These are phyloP conservation scores for Chondrosia reniformis DNA, from an alignment of 37 sponge, comb jelly and placozoan genomes.

Conservation along the genomic window DNA sequence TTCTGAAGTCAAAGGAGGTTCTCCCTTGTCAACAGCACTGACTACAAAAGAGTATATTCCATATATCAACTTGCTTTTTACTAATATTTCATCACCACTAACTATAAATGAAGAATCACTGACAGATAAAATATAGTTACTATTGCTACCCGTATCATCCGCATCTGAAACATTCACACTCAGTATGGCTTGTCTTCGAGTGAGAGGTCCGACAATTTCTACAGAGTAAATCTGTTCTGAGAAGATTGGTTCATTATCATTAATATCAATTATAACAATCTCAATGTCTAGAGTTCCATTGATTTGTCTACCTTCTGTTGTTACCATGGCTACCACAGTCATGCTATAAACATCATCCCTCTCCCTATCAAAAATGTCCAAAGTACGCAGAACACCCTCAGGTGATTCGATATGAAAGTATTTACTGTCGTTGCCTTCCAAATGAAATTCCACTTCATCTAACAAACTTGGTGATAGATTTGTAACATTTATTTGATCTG, in stretches of 20 bases:
- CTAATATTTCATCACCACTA: not conserved
- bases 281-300: conserved; percentile 26
- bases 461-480: not conserved
- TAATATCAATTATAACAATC: conserved; percentile 20
- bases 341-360: not conserved
- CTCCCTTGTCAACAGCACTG: too few species aligned
- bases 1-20: too few species aligned
- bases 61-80: not conserved
- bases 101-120: not conserved
- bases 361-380: conserved; percentile 40
- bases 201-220: not conserved
- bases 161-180: conserved; percentile 32
- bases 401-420: conserved; percentile 22
- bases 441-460: not conserved
- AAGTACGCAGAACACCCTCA: conserved; percentile 8
- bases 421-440: not conserved
- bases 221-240: not conserved
- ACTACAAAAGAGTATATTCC: conserved; percentile 13
- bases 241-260: conserved; percentile 48
- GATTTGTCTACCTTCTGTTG: too few species aligned
- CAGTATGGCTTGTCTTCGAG: not conserved
- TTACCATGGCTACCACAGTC: conserved; percentile 12
- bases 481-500: not conserved
- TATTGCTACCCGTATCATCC: conserved; percentile 23
- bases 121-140: not conserved